Base-by-base conservation (phyloP, 2,888 invertebrate species). In the Dryococelus australis region DNA sequence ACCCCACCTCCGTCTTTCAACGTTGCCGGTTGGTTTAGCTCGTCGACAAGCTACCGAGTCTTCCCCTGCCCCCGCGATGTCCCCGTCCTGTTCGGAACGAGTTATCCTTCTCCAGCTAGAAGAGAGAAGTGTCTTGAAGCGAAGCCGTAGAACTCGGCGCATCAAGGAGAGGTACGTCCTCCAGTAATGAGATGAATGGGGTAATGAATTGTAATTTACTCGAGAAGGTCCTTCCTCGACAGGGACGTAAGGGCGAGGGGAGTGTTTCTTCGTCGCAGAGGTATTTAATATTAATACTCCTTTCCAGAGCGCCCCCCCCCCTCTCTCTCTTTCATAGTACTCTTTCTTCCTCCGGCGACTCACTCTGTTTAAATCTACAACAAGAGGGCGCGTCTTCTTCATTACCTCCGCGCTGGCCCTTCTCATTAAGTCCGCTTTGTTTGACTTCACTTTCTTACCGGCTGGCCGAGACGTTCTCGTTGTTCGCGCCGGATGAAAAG, bases 161-260 rank as follows among this genome's bases (percentile, higher is more conserved):
- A 65, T 65, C 65, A 65, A 65, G 65, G 65, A 65, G 65, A 65
- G 12, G 24, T 65, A 65, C 65, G 65, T 65, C 65, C 65, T 65
- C 65, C 65, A n/a, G 65, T 65, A 65, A 65, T 65, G 65, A 65
- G 65, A 65, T 65, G 65, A 65, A 65, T 65, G 65, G 65, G 65
- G 65, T 65, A 65, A 65, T 65, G 65, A 65, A 65, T 65, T 65
- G 65, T 65, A 65, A 65, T 65, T 65, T 65, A 65, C 65, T 65
- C 65, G 6, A 65, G 65, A n/a, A n/a, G 24, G 65, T 65, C 65
- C 65, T 65, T 20, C 65, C n/a, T 20, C 65, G 65, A 65, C 65
- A 65, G 65, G 24, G 65, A 10, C 65, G 65, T n/a, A 65, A 65
- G 65, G n/a, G 65, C 65, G 65, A n/a, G n/a, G 65, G 65, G 65